These are phyloP conservation scores for Pseudachorutes palmiensis DNA, from an alignment of 1,140 invertebrate species.

Conservation along the genomic window DNA sequence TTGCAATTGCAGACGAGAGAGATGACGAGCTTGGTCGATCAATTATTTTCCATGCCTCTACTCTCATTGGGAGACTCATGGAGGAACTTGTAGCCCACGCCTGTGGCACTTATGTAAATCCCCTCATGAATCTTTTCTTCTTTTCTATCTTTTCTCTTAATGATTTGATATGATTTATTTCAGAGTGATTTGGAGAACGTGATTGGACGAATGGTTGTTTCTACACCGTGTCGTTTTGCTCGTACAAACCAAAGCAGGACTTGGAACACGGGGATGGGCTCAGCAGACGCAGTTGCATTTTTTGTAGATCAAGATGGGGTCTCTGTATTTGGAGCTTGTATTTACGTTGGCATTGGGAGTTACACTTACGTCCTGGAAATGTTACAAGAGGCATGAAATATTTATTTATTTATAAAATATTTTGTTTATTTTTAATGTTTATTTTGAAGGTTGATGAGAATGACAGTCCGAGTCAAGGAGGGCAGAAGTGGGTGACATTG, in stretches of 20 bases:
- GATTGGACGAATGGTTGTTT: constrained; percentile 62
- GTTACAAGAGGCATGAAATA: constrained; percentile 60
- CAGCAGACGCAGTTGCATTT: constrained; percentile 92
- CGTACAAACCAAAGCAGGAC: constrained; percentile 76
- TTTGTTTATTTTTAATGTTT: not conserved
- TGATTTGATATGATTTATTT: too few relatives aligned
- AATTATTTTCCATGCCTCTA: constrained; percentile 71
- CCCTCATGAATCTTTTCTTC: constrained; percentile 21
- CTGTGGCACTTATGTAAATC: constrained; percentile 53
- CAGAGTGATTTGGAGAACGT: constrained; percentile 41
- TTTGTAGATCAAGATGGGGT: constrained; percentile 83
- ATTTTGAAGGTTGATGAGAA: constrained; percentile 28
- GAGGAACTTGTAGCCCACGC: constrained; percentile 79
- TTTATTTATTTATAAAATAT: constrained; percentile 3
- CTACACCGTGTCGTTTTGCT: constrained; percentile 82
- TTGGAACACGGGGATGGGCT: constrained; percentile 95
- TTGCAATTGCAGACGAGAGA: constrained; percentile 65
- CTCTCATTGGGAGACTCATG: constrained; percentile 71
- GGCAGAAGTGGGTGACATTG: constrained; percentile 58
- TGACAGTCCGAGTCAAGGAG: constrained; percentile 32
- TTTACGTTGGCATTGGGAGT: constrained; percentile 77
- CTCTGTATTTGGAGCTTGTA: constrained; percentile 71
- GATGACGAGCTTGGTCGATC: constrained; percentile 49
- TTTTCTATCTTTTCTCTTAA: constrained; percentile 12
- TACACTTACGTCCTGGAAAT: constrained; percentile 88